Evolutionary conservation across 2,888 invertebrate species (phyloP).

Genomic region (Caenorhabditis virilis): DNA sequence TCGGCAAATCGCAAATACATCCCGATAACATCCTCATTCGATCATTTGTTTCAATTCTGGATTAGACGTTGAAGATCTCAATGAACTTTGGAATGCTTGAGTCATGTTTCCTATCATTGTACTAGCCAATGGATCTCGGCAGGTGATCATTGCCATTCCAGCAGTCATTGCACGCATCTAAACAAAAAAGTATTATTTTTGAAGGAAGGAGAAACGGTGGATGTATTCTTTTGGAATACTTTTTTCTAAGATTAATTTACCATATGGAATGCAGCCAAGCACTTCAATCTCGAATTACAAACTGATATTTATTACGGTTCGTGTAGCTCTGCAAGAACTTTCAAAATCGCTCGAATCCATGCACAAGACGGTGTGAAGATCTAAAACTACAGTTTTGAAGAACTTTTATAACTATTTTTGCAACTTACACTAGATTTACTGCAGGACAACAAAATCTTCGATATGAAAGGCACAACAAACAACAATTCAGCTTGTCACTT

Average conservation of each 20-base stretch:
- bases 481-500: slow-evolving; percentile 95
- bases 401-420: neutral
- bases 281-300: slow-evolving; percentile 99
- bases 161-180: slow-evolving; percentile 89
- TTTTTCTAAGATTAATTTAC: slow-evolving; percentile 5
- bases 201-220: no score
- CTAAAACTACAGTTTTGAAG: slow-evolving; percentile 51
- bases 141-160: slow-evolving; percentile 98
- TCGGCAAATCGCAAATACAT: no score
- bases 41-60: slow-evolving; percentile 77
- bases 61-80: slow-evolving; percentile 21
- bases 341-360: slow-evolving; percentile 97
- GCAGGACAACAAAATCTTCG: slow-evolving; percentile 94
- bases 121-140: slow-evolving; percentile 86
- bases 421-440: slow-evolving; percentile 79
- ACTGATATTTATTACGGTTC: slow-evolving; percentile 93
- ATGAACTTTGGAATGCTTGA: slow-evolving; percentile 55
- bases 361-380: slow-evolving; percentile 96
- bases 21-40: slow-evolving; percentile 87
- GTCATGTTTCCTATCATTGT: slow-evolving; percentile 88
- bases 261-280: slow-evolving; percentile 49
- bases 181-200: slow-evolving; percentile 5
- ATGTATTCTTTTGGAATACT: no score
- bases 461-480: slow-evolving; percentile 97
- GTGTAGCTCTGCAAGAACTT: slow-evolving; percentile 92